phyloP scores from a whole-genome alignment of 2,113 vertebrate genomes.

The Macrotus californicus region DNA sequence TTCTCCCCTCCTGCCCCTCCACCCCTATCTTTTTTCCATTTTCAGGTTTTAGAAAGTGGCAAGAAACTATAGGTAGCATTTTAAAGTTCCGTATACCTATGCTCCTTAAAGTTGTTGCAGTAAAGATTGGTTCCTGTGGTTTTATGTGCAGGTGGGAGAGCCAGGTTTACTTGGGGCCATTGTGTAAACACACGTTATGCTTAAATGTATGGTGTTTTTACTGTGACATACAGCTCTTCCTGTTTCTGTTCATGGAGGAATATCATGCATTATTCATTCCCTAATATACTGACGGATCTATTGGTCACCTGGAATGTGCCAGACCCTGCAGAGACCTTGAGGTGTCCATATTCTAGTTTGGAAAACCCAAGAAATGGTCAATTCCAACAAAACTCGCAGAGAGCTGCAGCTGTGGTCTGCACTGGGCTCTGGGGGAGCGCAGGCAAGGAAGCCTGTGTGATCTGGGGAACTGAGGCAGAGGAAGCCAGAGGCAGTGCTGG shows the following conservation, averaged over 20 bases:
- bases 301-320: background rate
- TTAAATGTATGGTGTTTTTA: background rate
- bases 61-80: background rate
- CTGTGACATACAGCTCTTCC: background rate
- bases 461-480: background rate
- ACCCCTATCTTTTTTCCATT: background rate
- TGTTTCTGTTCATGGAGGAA: background rate
- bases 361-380: background rate
- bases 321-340: background rate
- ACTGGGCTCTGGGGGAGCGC: background rate
- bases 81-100: background rate
- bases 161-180: background rate
- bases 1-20: background rate
- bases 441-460: background rate
- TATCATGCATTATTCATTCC: background rate
- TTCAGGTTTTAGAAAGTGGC: background rate
- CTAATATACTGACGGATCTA: background rate
- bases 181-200: background rate
- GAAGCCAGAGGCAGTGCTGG: background rate
- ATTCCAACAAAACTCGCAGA: background rate
- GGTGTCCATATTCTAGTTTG: background rate
- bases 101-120: background rate
- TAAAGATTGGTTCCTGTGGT: background rate
- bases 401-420: fast-evolving
- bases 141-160: background rate